Evolutionary conservation across 2,888 invertebrate genomes (phyloP).

Genomic region (Melieria picta): DNA sequence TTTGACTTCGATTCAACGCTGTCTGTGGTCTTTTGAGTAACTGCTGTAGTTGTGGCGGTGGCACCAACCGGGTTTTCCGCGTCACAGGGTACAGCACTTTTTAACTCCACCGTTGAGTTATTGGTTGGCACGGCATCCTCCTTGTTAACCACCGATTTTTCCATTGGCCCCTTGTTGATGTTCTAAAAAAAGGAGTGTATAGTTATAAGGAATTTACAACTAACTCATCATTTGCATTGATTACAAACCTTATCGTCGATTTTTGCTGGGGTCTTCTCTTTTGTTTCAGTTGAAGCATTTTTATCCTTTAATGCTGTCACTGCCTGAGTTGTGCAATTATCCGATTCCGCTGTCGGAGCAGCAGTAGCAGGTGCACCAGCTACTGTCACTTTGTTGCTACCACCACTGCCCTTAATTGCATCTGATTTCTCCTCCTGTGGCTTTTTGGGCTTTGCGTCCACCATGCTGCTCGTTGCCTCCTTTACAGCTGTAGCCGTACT

Average conservation of each 20-base stretch:
- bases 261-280: neutral
- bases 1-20: neutral
- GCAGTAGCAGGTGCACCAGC: neutral
- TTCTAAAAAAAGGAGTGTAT: no score
- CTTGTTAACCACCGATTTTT: conserved; percentile 1
- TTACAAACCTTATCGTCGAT: conserved; percentile 9
- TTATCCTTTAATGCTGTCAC: neutral
- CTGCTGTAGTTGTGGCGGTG: neutral
- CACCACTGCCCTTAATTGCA: neutral
- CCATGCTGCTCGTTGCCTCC: neutral
- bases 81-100: conserved; percentile 6
- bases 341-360: neutral
- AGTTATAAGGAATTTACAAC: no score
- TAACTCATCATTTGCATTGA: no score
- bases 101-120: conserved; percentile 7
- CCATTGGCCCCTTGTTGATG: no score
- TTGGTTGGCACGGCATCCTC: neutral
- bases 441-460: neutral
- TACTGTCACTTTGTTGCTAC: neutral
- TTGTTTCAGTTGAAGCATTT: neutral
- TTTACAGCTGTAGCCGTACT: conserved; percentile 11
- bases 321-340: neutral
- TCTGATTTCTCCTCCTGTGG: neutral
- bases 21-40: neutral
- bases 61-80: neutral